Evolutionary conservation across 2,113 vertebrate genomes (phyloP).

Genomic region (Bolborhynchus lineola): DNA sequence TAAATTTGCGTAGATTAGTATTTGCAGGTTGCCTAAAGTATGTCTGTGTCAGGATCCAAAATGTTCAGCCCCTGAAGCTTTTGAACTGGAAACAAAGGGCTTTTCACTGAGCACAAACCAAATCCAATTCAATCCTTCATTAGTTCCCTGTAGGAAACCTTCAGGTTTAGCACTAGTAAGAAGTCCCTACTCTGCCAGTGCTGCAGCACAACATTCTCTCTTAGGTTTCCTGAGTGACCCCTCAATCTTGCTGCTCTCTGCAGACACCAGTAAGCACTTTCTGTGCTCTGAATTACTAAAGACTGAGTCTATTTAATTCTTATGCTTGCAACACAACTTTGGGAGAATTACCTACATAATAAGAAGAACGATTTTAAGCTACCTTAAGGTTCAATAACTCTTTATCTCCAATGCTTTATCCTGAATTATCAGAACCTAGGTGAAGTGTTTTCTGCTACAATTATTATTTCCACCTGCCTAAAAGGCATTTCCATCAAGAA

Average conservation of each 20-base stretch:
- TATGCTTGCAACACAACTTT: neutral
- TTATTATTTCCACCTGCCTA: neutral
- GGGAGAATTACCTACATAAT: neutral
- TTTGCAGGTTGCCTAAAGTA: slow-evolving; percentile 73
- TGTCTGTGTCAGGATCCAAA: slow-evolving; percentile 63
- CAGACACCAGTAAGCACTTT: slow-evolving; percentile 17
- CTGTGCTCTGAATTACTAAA: neutral
- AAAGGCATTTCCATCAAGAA: neutral
- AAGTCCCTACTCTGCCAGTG: slow-evolving; percentile 28
- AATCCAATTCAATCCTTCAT: slow-evolving; percentile 77
- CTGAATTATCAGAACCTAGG: neutral
- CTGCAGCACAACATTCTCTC: slow-evolving; percentile 61
- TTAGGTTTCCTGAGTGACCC: slow-evolving; percentile 63
- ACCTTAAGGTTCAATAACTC: neutral
- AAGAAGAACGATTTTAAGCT: neutral
- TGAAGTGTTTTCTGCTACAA: neutral
- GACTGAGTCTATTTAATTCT: neutral
- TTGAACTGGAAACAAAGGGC: slow-evolving; percentile 75
- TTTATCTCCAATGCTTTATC: neutral
- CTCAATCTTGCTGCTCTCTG: slow-evolving; percentile 24
- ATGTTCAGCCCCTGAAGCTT: slow-evolving; percentile 69
- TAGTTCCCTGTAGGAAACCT: slow-evolving; percentile 72
- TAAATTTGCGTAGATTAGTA: slow-evolving; percentile 71
- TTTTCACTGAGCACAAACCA: slow-evolving; percentile 68
- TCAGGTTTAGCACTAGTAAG: slow-evolving; percentile 73